Evolutionary conservation across 2,113 vertebrate genomes (phyloP).

Genomic region (Gymnocephalus cernua): DNA sequence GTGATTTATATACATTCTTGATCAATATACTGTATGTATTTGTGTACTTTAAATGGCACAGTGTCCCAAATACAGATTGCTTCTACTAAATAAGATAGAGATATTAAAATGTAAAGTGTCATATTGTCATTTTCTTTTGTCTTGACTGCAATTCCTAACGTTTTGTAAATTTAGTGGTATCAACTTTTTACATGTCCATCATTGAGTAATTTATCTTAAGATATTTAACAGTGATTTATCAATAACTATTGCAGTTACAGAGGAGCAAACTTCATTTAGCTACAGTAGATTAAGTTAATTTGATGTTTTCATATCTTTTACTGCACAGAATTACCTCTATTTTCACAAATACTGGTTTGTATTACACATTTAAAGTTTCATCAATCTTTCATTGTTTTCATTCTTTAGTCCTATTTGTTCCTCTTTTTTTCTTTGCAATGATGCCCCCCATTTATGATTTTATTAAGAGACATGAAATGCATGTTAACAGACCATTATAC

Average conservation of each 20-base stretch:
- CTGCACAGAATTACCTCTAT: neutral
- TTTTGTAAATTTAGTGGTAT: neutral
- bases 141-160: neutral
- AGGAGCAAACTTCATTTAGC: neutral
- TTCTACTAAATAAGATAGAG: neutral
- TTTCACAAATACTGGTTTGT: neutral
- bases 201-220: neutral
- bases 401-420: neutral
- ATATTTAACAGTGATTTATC: neutral
- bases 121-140: slow-evolving; percentile 5
- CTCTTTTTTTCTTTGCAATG: neutral
- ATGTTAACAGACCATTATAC: neutral
- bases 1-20: neutral
- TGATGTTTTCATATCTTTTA: neutral
- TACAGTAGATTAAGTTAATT: neutral
- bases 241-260: neutral
- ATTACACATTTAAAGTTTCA: neutral
- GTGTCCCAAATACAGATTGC: neutral
- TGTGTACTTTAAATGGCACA: slow-evolving; percentile 3
- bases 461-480: neutral
- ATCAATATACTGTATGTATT: neutral
- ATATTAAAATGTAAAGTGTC: slow-evolving; percentile 14
- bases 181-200: neutral
- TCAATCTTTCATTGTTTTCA: neutral
- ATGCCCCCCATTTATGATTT: neutral